These are phyloP conservation scores for Eutolmus rufibarbis DNA, from an alignment of 2,888 invertebrate species.

Conservation along the genomic window DNA sequence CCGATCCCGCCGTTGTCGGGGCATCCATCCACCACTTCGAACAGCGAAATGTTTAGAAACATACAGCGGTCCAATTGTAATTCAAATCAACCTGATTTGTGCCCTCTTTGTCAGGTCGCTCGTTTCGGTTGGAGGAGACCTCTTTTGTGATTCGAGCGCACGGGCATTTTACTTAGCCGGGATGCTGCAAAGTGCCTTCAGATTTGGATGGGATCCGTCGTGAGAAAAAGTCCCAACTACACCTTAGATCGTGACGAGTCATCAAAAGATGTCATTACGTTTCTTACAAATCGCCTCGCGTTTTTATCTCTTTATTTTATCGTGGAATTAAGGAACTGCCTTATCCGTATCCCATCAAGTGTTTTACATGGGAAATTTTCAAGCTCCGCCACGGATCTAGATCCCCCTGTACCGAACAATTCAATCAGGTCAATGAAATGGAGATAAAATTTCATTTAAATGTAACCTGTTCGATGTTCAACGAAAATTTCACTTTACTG, in stretches of 20 bases:
- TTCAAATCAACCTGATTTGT: constrained; percentile 33
- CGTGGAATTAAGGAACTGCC: constrained; percentile 22
- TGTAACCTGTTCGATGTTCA: neutral
- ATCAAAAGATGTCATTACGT: constrained; percentile 41
- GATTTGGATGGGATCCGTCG: constrained; percentile 20
- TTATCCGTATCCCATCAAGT: constrained; percentile 30
- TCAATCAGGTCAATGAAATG: constrained; percentile 16
- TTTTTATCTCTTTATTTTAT: constrained; percentile 7
- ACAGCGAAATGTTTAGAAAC: constrained; percentile 7
- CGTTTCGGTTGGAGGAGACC: neutral
- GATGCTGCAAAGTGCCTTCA: constrained; percentile 18
- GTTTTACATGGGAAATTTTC: constrained; percentile 33
- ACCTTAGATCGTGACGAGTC: constrained; percentile 38
- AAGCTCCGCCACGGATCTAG: neutral
- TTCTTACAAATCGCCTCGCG: constrained; percentile 4
- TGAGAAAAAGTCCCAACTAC: constrained; percentile 35
- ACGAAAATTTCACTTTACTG: constrained; percentile 9
- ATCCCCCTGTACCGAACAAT: neutral
- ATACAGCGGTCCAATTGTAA: constrained; percentile 20
- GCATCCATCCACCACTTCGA: neutral
- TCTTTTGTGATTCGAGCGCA: neutral
- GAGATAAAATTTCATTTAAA: neutral
- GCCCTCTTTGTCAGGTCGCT: constrained; percentile 20
- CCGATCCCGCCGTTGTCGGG: neutral
- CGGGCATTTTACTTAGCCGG: neutral